Evolutionary conservation across 2,888 invertebrate species (phyloP), one percentile per base, ranked within the genome.

Genomic region (Leptinotarsa tumamoca): DNA sequence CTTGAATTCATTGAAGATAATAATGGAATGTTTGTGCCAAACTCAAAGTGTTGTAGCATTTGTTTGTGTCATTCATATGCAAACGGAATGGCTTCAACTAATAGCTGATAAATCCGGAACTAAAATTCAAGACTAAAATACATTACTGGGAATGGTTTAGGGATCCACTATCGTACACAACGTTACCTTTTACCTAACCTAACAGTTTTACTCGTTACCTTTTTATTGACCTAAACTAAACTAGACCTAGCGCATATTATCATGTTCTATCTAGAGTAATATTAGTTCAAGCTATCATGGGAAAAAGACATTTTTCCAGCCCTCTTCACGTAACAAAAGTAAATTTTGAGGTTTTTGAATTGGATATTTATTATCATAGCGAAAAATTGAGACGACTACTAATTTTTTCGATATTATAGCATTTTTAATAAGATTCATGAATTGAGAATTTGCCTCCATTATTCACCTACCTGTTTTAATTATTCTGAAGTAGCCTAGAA

Each of bases 241-340:
- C 86, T 86, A 86, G 83, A 83, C 85, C 86, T 86, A 79, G 84
- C 85, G 66, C 67, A 84, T 68, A 74, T 74, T 77, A 85, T 84
- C 85, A 85, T 58, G 61, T 85, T 83, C 85, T 85, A 85, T 81
- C 84, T 84, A 85, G 79, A 83, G 83, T 83, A 84, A 82, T 84
- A 81, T 82, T 80, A 83, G 75, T 79, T 74, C 72, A 68, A 78
- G 77, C 82, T 82, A 82, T 78, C 72, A 76, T 77, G 81, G 78
- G 80, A 74, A 78, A 79, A 10, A 77, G 72, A 43, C 68, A 73
- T 76, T 77, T 79, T 74, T 80, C 82, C 78, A 81, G 81, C 77
- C 80, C 80, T 77, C 73, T 78, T 52, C 63, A 58, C 4, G 14
- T 4, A 17, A 49, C 0, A n/a, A 14, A 4, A 18, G n/a, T 33